Evolutionary conservation across 2,888 invertebrate species (phyloP).

Genomic region (Rotaria magnacalcarata): DNA sequence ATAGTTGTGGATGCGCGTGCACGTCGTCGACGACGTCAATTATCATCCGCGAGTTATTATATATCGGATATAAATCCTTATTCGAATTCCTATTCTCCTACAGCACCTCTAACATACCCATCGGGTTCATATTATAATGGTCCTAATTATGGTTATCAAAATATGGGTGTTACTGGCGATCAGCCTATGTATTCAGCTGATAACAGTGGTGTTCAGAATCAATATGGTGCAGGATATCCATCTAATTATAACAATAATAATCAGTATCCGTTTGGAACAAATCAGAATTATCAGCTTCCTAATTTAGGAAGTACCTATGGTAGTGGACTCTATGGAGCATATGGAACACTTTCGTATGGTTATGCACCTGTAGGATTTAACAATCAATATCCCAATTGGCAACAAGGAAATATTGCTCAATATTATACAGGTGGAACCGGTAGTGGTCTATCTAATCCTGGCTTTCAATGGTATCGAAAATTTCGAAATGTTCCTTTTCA

Average conservation of each 20-base stretch:
- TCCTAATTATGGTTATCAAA: neutral
- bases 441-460: neutral
- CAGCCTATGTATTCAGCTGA: neutral
- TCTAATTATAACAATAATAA: neutral
- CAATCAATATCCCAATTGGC: neutral
- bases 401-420: neutral
- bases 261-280: neutral
- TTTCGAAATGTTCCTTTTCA: neutral
- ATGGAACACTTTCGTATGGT: neutral
- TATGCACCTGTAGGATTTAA: neutral
- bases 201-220: neutral
- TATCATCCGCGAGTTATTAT: neutral
- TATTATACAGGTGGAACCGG: constrained; percentile 25
- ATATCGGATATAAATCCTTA: neutral
- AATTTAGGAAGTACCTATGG: neutral
- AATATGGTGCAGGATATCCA: neutral
- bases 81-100: neutral
- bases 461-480: neutral
- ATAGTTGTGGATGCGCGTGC: neutral
- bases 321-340: neutral
- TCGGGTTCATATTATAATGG: neutral
- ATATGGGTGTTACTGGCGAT: neutral
- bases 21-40: neutral
- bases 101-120: neutral
- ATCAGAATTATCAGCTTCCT: neutral